Evolutionary conservation across 2,888 invertebrate species (phyloP), one percentile per base, ranked within the genome.

Genomic region (Cataglyphis albicans): DNA sequence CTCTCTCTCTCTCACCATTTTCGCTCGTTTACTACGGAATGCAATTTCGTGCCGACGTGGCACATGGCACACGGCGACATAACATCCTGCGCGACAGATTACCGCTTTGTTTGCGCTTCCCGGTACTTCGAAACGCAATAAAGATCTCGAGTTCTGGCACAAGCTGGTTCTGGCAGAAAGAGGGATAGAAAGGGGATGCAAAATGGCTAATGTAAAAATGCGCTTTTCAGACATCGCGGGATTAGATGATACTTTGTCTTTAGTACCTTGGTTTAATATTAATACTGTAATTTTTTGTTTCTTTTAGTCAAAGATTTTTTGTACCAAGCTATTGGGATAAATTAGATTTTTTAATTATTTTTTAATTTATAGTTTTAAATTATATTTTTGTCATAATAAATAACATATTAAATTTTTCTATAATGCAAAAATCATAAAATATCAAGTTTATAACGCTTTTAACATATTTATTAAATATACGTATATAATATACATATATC

Each of bases 11-110:
- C 72, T 32, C 63, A 75, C 84, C 84, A 88, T 89, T 90, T 89
- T 91, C 88, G 86, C 86, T 82, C 90, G 91, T 91, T 91, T 91
- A 89, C 91, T 85, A 85, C 83, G 88, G 89, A 91, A 91, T 91
- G 88, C 89, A 91, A 91, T 91, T 91, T 91, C 88, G 88, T 83
- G 84, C 90, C 81, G 80, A 76, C 83, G 84, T 74, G 67, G 75
- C 67, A 38, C 65, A 64, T 76, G 74, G 82, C 72, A 65, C 82
- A 67, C 64, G 68, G 55, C 84, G 72, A 61, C 67, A 73, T 80
- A 86, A 89, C 88, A 89, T 84, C 84, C 88, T 85, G 81, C 86
- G 81, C 89, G 89, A 90, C 90, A 88, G 90, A 90, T 90, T 90
- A 90, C 89, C 88, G 88, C 89, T 90, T 90, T 90, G 90, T 90